Percentiles rank a stretch among this genome's conserved stretches.
Evolutionary conservation across 2,113 vertebrate species (phyloP).

Genomic region (Sigmodon hispidus): DNA sequence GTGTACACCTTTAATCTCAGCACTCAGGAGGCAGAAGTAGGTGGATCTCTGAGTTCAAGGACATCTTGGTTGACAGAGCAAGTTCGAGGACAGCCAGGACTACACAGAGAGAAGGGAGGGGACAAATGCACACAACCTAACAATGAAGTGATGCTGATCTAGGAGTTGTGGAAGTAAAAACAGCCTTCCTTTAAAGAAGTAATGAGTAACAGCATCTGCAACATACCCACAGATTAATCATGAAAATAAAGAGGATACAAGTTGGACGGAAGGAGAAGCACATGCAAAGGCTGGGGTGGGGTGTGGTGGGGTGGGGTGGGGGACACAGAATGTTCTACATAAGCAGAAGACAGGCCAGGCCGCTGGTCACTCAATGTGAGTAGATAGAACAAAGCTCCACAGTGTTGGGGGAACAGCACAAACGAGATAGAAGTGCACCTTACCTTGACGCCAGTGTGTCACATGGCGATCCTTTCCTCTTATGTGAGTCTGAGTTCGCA

Average conservation of each 20-base stretch:
- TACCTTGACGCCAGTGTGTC: slow-evolving; percentile 95
- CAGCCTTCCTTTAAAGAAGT: slow-evolving; percentile 25
- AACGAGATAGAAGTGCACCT: slow-evolving; percentile 9
- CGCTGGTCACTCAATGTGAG: slow-evolving; percentile 51
- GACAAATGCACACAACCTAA: not conserved
- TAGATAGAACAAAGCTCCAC: slow-evolving; percentile 55
- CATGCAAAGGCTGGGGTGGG: not conserved
- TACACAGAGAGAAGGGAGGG: not conserved
- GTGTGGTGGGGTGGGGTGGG: too few species aligned
- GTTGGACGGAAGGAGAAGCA: not conserved
- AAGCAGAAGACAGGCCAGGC: not conserved
- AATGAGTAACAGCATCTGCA: slow-evolving; percentile 4
- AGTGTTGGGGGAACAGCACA: slow-evolving; percentile 52
- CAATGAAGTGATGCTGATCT: not conserved
- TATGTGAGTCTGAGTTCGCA: slow-evolving; percentile 91
- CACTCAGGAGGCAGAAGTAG: not conserved
- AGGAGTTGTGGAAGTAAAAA: slow-evolving; percentile 28
- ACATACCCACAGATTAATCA: not conserved
- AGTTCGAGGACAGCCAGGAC: not conserved
- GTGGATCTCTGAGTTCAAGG: not conserved
- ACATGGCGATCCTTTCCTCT: slow-evolving; percentile 95
- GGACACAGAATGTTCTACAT: not conserved
- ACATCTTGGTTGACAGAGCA: not conserved
- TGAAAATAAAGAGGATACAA: not conserved
- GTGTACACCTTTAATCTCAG: not conserved